Evolutionary conservation across 35 echinoderm and acorn worm genomes (phyloP).

Genomic region (Ophiothrix spiculata): DNA sequence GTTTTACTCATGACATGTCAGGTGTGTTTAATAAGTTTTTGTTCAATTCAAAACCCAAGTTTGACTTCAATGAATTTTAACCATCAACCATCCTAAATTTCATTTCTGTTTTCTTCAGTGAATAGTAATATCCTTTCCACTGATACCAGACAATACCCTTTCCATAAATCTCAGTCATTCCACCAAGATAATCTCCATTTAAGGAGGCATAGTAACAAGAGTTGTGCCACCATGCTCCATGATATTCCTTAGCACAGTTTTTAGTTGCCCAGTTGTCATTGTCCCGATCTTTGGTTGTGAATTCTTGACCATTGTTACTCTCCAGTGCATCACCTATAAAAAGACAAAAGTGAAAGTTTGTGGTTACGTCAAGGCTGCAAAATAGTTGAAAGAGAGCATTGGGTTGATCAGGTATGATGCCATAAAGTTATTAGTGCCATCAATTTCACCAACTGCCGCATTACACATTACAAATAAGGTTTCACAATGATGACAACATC

Average conservation of each 20-base stretch:
- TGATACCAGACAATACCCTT: constrained; percentile 72
- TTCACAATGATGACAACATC: no score
- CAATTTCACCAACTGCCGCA: no score
- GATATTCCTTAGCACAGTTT: constrained; percentile 53
- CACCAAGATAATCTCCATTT: constrained; percentile 57
- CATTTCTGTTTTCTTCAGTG: constrained; percentile 77
- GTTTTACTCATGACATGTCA: no score
- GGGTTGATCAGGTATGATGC: no score
- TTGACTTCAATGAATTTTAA: no score
- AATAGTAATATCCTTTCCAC: constrained; percentile 85
- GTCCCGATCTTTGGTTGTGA: constrained; percentile 65
- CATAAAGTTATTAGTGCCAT: no score
- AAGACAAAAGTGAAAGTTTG: no score
- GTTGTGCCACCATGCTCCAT: constrained; percentile 75
- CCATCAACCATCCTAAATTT: constrained; percentile 54
- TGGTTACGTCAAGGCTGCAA: no score
- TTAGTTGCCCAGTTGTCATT: constrained; percentile 65
- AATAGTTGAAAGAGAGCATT: no score
- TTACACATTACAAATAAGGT: no score
- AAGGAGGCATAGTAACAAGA: constrained; percentile 62
- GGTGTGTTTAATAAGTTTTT: no score
- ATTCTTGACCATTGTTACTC: constrained; percentile 41
- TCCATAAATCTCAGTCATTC: constrained; percentile 43
- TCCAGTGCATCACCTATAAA: constrained; percentile 49
- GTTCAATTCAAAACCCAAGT: no score